Base-by-base conservation (phyloP, 2,888 invertebrate genomes). In the Caprella mutica region DNA sequence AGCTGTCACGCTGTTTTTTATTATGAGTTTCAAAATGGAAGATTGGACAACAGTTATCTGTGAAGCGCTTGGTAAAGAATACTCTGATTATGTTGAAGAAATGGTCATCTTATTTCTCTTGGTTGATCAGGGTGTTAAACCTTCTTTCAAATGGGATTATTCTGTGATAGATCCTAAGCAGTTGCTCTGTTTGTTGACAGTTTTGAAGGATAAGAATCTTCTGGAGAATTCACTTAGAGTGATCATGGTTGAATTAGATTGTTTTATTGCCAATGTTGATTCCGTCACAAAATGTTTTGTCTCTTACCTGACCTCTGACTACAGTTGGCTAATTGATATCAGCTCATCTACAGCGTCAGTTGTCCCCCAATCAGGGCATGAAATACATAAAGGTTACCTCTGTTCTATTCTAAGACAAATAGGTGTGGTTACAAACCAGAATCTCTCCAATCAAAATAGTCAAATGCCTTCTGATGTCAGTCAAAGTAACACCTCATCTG, bases 121-220 rank as follows among this genome's bases (percentile, higher is more conserved):
- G 21, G 64, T 64, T n/a, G 64, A 64, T 42, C 60, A 64, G 26
- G 58, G 64, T n/a, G 46, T 64, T 17, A 64, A 64, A 21, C 60
- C 64, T 5, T 64, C 60, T 38, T 48, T 64, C 8, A 38, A 60
- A 42, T 64, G 64, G 64, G 64, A 64, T 53, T 59, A 58, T 8
- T 60, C 59, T 29, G 48, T 56, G 24, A 51, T 57, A 39, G 58
- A 58, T 23, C 57, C 64, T 12, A 57, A 56, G 21, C 58, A 52
- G 24, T 23, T 64, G 19, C 54, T 60, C 21, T 35, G 50, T 42
- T 54, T 64, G 17, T 52, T 64, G 14, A 46, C 58, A 33, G 54
- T 43, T 19, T 57, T 57, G 24, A 44, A 30, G 8, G 24, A 52
- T n/a, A 60, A 58, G 33, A 44, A 54, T 27, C 51, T 64, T 5